These are phyloP conservation scores for Fabriciana adippe DNA, from an alignment of 2,888 invertebrate genomes.

Conservation along the genomic window DNA sequence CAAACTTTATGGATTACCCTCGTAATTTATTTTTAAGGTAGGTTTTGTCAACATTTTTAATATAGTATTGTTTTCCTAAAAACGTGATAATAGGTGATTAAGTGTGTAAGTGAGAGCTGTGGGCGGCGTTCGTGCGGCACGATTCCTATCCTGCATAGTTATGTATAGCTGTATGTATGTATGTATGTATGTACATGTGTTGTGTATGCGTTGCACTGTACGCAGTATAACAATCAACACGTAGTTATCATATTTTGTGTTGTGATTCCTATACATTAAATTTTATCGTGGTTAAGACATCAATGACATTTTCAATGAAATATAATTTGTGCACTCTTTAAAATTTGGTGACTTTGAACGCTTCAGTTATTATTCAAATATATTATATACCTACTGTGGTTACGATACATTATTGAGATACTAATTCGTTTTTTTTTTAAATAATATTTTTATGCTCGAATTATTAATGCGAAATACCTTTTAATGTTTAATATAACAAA, in stretches of 20 bases:
- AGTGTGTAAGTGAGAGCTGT: slow-evolving; percentile 64
- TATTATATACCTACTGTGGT: slow-evolving; percentile 4
- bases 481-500: slow-evolving; percentile 16
- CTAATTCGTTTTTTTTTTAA: too few relatives aligned
- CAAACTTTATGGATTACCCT: slow-evolving; percentile 68
- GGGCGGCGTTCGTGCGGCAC: slow-evolving; percentile 76
- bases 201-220: slow-evolving; percentile 44
- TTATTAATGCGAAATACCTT: not conserved
- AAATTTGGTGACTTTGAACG: slow-evolving; percentile 26
- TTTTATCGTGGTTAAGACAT: slow-evolving; percentile 36
- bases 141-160: slow-evolving; percentile 70
- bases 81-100: slow-evolving; percentile 82
- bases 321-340: slow-evolving; percentile 12
- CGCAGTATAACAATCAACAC: slow-evolving; percentile 47
- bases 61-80: slow-evolving; percentile 73
- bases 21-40: slow-evolving; percentile 79
- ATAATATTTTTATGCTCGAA: too few relatives aligned
- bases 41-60: slow-evolving; percentile 72
- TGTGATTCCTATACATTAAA: slow-evolving; percentile 51
- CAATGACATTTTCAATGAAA: slow-evolving; percentile 26
- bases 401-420: not conserved
- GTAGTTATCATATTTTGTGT: slow-evolving; percentile 53
- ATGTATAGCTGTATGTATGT: slow-evolving; percentile 43
- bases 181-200: slow-evolving; percentile 64
- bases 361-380: slow-evolving; percentile 4